phyloP scores from a whole-genome alignment of 92 coral and sea anemone genomes.

The Palythoa heliodiscus region DNA sequence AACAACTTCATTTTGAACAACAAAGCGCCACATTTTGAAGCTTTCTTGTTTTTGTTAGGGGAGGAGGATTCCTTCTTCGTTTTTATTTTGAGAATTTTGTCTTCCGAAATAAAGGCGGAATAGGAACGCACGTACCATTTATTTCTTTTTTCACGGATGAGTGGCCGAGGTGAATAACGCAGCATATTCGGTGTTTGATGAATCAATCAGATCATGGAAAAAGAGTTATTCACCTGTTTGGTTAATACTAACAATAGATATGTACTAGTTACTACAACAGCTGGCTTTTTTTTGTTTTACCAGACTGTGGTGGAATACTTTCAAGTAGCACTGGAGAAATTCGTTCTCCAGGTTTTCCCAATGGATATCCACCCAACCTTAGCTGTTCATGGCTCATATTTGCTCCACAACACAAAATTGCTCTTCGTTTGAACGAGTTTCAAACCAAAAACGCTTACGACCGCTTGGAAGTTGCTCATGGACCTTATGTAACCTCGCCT shows the following conservation, averaged over 20 bases:
- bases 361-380: constrained; percentile 81
- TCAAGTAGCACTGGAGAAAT: constrained; percentile 74
- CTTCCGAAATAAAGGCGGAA: too few species aligned
- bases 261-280: not conserved
- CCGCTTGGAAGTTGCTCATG: constrained; percentile 82
- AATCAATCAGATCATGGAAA: too few species aligned
- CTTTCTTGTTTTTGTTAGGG: too few species aligned
- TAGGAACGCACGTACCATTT: too few species aligned
- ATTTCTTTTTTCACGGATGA: too few species aligned
- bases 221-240: not conserved
- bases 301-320: constrained; percentile 95
- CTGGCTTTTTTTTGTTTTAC: not conserved
- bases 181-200: too few species aligned
- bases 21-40: too few species aligned
- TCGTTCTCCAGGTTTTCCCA: constrained; percentile 87
- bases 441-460: constrained; percentile 89
- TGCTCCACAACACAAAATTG: constrained; percentile 69
- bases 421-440: constrained; percentile 73
- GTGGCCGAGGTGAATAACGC: too few species aligned
- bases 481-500: constrained; percentile 85
- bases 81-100: too few species aligned
- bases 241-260: not conserved
- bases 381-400: constrained; percentile 93
- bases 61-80: too few species aligned
- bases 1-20: too few species aligned